Evolutionary conservation across 2,888 invertebrate species (phyloP), one percentile per base, ranked within the genome.

Genomic region (Nyleta sp.): DNA sequence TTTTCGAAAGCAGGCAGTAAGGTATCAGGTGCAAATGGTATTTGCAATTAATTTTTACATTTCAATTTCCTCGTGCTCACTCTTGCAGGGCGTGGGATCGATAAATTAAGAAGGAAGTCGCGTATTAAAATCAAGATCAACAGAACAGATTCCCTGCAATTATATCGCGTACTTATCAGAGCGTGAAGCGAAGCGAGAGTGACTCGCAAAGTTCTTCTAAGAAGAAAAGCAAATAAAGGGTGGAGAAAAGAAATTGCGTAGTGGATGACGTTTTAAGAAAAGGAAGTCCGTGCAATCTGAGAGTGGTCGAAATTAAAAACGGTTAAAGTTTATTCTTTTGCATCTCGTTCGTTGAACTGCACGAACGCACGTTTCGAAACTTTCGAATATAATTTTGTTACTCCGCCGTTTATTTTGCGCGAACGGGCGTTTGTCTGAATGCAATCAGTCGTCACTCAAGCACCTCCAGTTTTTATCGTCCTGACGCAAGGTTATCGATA

Each of bases 151-250:
- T 81, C 80, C 42, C 65, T 74, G 83, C 84, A 84, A 86, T 86
- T 86, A 85, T 82, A 83, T 83, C 80, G 81, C 71, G 75, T 81
- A 84, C 78, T 85, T 84, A 86, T 86, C 84, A 86, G 85, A 84
- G 82, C 81, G 78, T 83, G 73, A 80, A 81, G 80, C 76, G 59
- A 65, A 78, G 76, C 71, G 78, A 74, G 80, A 78, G 73, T 67
- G 80, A 80, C 75, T 70, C 35, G 78, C 52, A 68, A 70, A 77
- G 72, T 65, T 73, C 65, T 7, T 40, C 53, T 62, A 62, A 59
- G 62, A 59, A 71, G 62, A 52, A 71, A 70, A 76, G 64, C 64
- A 76, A 76, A 71, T 71, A 76, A 70, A 71, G 76, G 70, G 70
- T 52, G 50, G 65, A 67, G 67, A 70, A 76, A 75, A 76, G 70